phyloP scores from a whole-genome alignment of 2,888 invertebrate species.

The Emesis russula region DNA sequence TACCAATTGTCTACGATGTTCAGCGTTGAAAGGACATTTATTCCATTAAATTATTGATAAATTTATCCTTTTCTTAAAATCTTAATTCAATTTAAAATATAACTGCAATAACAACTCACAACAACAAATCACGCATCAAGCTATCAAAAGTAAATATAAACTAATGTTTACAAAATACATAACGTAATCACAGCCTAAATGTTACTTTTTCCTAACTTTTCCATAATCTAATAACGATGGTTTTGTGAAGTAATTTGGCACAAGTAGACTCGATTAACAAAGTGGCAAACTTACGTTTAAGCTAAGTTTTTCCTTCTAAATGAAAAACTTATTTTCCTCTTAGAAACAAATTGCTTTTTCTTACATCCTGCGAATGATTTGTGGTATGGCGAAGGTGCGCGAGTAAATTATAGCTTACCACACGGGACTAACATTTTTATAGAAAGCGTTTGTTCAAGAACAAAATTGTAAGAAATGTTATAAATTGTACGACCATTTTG shows the following conservation, averaged over 20 bases:
- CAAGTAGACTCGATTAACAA: conserved; percentile 1
- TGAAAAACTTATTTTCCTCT: conserved; percentile 22
- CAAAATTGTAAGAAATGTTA: conserved; percentile 17
- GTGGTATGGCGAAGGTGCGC: conserved; percentile 12
- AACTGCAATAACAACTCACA: neutral
- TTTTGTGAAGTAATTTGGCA: conserved; percentile 18
- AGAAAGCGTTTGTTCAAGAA: conserved; percentile 21
- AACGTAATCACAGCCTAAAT: neutral
- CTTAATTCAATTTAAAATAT: no score
- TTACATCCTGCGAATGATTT: conserved; percentile 22
- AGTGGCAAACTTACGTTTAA: conserved; percentile 25
- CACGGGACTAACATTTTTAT: conserved; percentile 14
- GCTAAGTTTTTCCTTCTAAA: conserved; percentile 15
- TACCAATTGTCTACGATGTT: no score
- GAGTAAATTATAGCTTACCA: conserved; percentile 16
- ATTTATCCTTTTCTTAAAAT: no score
- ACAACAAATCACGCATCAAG: neutral
- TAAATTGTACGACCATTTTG: neutral
- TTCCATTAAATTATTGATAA: no score
- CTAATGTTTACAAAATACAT: neutral
- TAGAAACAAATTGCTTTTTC: conserved; percentile 20
- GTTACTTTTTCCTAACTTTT: conserved; percentile 1
- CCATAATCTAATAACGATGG: conserved; percentile 17
- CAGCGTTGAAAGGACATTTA: no score
- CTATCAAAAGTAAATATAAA: neutral